Base-by-base conservation (phyloP, 2,113 vertebrate genomes). In the Chrysochloris asiatica region DNA sequence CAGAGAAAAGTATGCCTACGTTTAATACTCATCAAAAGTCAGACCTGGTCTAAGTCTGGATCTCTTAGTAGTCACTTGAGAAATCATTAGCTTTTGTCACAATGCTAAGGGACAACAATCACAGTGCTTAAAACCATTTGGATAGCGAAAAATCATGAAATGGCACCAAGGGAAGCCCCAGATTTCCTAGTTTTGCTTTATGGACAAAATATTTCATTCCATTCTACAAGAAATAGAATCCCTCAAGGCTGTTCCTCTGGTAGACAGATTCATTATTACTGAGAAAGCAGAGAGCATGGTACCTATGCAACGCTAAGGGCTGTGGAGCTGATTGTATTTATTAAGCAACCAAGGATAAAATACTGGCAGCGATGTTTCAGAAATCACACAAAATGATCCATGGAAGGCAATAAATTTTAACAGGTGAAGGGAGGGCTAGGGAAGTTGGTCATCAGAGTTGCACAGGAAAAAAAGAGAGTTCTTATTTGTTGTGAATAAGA, bases 291-390 rank as follows among this genome's bases (percentile, higher is more conserved):
- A 75, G 56, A 91, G 30, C 61, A 11, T 6, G 9, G n/a, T 33
- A 91, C 56, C 89, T 28, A 38, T 0, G 2, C 81, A 95, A 92
- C 65, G 38, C 63, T 41, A 54, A 85, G 83, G 54, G 43, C 69
- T 81, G 12, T 12, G 14, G 30, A 36, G 30, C 28, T 93, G 67
- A 84, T 75, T 90, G 36, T 81, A 85, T 83, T 94, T 94, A 92
- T 87, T 87, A 95, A 93, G 63, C 45, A 90, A 83, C 11, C 72
- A 83, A 90, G 72, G 72, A 83, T 85, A 88, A 95, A 90, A 80
- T 88, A 76, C 88, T 83, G 43, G 41, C 75, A 79, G 48, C 6
- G 26, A 36, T 71, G 33, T 73, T 95, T 88, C 77, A 86, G 72
- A 93, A 91, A 91, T 94, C 80, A 50, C 48, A 83, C 59, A 88